These are phyloP conservation scores for Subacronicta megacephala DNA, from an alignment of 2,888 invertebrate species.

Conservation along the genomic window DNA sequence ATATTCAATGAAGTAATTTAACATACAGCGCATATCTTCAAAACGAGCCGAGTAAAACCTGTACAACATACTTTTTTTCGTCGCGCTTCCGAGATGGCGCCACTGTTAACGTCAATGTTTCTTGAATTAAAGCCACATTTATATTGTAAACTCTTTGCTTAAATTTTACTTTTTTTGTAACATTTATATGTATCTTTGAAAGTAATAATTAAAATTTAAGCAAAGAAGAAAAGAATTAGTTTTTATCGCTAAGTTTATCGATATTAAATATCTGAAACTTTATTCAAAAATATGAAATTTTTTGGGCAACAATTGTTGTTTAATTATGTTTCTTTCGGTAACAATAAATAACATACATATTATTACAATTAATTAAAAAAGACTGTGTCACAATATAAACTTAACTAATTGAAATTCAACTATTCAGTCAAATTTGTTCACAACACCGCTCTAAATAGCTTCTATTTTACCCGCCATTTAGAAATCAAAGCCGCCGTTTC, in stretches of 20 bases:
- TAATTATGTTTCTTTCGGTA: constrained; percentile 17
- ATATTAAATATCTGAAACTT: constrained; percentile 23
- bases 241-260: constrained; percentile 27
- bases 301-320: constrained; percentile 16
- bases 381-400: constrained; percentile 27
- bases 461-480: constrained; percentile 29
- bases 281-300: constrained; percentile 13
- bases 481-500: constrained; percentile 15
- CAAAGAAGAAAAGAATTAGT: too few relatives aligned
- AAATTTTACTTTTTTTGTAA: too few relatives aligned
- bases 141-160: too few relatives aligned
- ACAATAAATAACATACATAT: constrained; percentile 40
- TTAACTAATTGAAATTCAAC: constrained; percentile 56
- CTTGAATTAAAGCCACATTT: too few relatives aligned
- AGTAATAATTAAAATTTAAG: too few relatives aligned
- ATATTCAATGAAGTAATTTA: too few relatives aligned
- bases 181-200: too few relatives aligned
- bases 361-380: constrained; percentile 12
- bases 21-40: too few relatives aligned
- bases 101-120: too few relatives aligned
- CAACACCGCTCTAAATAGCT: constrained; percentile 21
- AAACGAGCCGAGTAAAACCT: too few relatives aligned
- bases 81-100: too few relatives aligned
- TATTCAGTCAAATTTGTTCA: constrained; percentile 57
- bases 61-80: too few relatives aligned